Conservation (phyloP, 2,113 vertebrate species). For the Notothenia coriiceps region DNA sequence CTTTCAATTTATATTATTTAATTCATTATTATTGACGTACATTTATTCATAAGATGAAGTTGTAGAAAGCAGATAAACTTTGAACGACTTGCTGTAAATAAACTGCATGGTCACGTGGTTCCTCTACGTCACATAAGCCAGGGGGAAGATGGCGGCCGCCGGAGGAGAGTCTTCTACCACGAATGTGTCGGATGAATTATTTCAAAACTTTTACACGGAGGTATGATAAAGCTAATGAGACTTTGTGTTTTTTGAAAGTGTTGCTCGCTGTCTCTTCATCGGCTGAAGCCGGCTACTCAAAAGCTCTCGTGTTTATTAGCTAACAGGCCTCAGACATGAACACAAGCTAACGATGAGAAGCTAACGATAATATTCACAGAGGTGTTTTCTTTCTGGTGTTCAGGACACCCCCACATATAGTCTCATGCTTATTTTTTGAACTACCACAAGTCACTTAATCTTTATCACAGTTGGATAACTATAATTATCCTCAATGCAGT, state of each 20-base stretch:
- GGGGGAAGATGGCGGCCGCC: conserved; percentile 82
- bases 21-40: background rate
- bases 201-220: conserved; percentile 84
- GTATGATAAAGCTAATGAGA: conserved; percentile 36
- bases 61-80: background rate
- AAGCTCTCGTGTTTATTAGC: background rate
- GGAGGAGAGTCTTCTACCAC: conserved; percentile 75
- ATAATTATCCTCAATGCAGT: rapidly evolving
- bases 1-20: too few species aligned
- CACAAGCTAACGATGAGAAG: conserved; percentile 50
- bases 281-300: rapidly evolving
- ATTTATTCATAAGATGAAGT: background rate
- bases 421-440: background rate
- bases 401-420: too few species aligned
- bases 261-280: rapidly evolving
- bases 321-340: conserved; percentile 29
- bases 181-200: conserved; percentile 81
- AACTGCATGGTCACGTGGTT: conserved; percentile 45
- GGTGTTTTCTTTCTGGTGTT: background rate
- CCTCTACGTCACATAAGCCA: conserved; percentile 67
- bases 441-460: too few species aligned
- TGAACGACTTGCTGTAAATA: background rate
- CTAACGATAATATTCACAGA: conserved; percentile 57
- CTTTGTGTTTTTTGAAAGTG: rapidly evolving
- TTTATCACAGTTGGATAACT: too few species aligned